Percentiles rank a stretch among this genome's conserved stretches.
Evolutionary conservation across 2,888 invertebrate species (phyloP).

Genomic region (Leptinotarsa haldemani): DNA sequence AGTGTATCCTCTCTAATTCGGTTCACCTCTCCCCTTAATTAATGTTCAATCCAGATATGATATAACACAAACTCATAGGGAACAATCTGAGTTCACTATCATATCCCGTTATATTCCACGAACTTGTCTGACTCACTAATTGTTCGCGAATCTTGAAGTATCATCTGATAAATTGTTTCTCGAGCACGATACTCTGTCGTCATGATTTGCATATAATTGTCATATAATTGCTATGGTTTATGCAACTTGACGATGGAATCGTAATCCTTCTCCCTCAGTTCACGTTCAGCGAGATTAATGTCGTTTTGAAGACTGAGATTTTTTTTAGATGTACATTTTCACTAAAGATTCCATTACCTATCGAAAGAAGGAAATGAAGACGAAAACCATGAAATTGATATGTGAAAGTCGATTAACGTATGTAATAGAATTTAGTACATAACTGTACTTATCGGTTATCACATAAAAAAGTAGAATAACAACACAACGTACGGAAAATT

Average conservation of each 20-base stretch:
- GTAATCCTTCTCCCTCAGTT: conserved; percentile 26
- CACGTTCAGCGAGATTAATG: not conserved
- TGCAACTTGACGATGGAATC: conserved; percentile 33
- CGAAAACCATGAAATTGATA: too few relatives aligned
- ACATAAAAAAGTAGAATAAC: too few relatives aligned
- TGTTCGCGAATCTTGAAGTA: conserved; percentile 27
- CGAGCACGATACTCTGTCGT: conserved; percentile 30
- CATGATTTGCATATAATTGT: conserved; percentile 39
- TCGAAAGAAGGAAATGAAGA: too few relatives aligned
- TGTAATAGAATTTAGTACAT: too few relatives aligned
- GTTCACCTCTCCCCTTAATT: not conserved
- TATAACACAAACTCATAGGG: conserved; percentile 17
- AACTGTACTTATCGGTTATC: too few relatives aligned
- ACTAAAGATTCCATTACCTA: too few relatives aligned
- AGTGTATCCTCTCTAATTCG: not conserved
- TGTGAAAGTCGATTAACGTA: too few relatives aligned
- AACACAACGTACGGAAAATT: too few relatives aligned
- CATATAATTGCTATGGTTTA: conserved; percentile 35
- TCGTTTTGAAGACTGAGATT: not conserved
- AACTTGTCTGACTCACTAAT: conserved; percentile 18
- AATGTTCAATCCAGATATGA: conserved; percentile 2
- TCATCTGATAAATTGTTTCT: conserved; percentile 34
- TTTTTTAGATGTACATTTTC: not conserved
- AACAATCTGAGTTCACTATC: conserved; percentile 12
- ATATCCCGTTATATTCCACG: not conserved